Evolutionary conservation across 2,797 vertebrate genomes (phyloP), one percentile per base, ranked within the genome.

Genomic region (Gymnocypris eckloni): DNA sequence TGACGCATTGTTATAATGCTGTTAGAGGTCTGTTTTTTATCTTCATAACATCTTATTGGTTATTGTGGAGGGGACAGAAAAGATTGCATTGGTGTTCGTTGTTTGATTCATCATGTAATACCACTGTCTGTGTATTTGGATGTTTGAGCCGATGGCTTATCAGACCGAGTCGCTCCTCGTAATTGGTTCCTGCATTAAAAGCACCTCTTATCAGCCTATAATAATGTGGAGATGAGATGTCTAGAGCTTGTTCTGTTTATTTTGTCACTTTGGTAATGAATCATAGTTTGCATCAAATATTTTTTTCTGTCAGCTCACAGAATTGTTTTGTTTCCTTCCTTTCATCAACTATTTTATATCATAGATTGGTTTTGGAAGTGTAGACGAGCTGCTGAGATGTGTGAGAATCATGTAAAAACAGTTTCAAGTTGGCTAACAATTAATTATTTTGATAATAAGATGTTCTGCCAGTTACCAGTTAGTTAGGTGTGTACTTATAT

Each of bases 151-250:
- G 52, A 6, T 64, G 80, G 64, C 56, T 83, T 72, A 89, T 87
- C 87, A 86, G 82, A 39, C 10, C 43, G 48, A 85, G 67, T 50
- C 39, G 18, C 81, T 83, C 15, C 28, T 81, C 76, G 79, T 83
- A 86, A 87, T 78, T 79, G 82, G 70, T 73, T 82, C 50, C 73
- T 73, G 59, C 59, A 80, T 71, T 83, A 81, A 89, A 86, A 87
- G 56, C 5, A 33, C 33, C 75, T 73, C 80, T 88, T 88, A 90
- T 84, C 64, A 28, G 67, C 73, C n/a, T 39, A 48, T 86, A 80
- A 85, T 87, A 82, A 84, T 87, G 77, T 69, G 56, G 82, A 85
- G 87, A 89, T 88, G 77, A 89, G 85, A 88, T 84, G 85, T 85
- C 86, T 78, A 56, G 45, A 52, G 75, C 84, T 54, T 33, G 78